Evolutionary conservation across 2,113 vertebrate genomes (phyloP), one percentile per base, ranked within the genome.

Genomic region (Crotophaga sulcirostris): DNA sequence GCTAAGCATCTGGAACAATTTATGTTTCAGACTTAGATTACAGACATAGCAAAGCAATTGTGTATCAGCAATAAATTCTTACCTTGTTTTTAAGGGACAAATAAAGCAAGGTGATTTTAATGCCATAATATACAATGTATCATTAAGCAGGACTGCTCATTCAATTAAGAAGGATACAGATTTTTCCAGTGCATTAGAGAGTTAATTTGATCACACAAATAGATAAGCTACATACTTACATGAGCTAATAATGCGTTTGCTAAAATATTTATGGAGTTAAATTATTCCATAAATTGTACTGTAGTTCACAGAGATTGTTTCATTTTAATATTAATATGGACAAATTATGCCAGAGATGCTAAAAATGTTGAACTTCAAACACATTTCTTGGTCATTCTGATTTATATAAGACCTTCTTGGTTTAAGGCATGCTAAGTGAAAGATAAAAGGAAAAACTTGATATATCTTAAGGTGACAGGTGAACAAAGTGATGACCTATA

Each of bases 251-350:
- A 81, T 36, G 23, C n/a, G 1, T 89, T 92, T 81, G 21, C 47
- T 92, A 59, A 97, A 97, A 89, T 92, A 97, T 92, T 94, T 93
- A 94, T 89, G n/a, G 63, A 59, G 26, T 63, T 44, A 78, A 94
- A 94, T 84, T 90, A 88, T 94, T 96, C 79, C 82, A 93, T 94
- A 82, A 90, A 90, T 88, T 90, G 85, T 63, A 77, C 56, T 33
- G 29, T 60, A 88, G n/a, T 74, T 90, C 67, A 77, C 21, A 25
- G 24, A 90, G 33, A 93, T 91, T 23, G 49, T 77, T 64, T 79
- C 23, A 62, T 93, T 91, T 96, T 94, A 86, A 88, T 95, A 95
- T 93, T 96, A 83, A 94, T 86, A 81, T 55, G 38, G 76, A 90
- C 67, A 86, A 90, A 80, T 38, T 91, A 36, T 83, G 55, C 78